phyloP scores from a whole-genome alignment of 1,140 invertebrate species.

The Trypoxylus dichotomus region DNA sequence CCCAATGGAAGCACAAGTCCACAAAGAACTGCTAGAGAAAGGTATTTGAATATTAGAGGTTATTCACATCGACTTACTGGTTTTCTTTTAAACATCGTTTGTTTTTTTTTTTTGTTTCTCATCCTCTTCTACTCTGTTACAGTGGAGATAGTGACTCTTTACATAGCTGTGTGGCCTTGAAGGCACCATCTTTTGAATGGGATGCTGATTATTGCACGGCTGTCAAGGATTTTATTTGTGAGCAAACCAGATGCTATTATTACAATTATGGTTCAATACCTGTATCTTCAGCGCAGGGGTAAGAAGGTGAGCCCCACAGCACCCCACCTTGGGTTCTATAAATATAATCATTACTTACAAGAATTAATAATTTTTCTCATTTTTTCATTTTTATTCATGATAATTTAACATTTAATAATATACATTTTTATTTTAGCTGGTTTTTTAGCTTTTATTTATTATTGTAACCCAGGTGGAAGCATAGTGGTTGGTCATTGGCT shows the following conservation, averaged over 20 bases:
- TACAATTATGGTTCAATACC: constrained; percentile 89
- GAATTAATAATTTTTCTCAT: not conserved
- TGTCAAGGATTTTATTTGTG: constrained; percentile 84
- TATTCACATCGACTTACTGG: not conserved
- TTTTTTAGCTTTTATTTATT: constrained; percentile 7
- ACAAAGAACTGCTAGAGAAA: constrained; percentile 73
- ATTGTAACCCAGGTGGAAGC: constrained; percentile 37
- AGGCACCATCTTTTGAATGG: constrained; percentile 75
- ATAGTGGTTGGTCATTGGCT: constrained; percentile 39
- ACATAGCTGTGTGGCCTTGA: constrained; percentile 74
- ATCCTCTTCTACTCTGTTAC: constrained; percentile 34
- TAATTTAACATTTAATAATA: constrained; percentile 17
- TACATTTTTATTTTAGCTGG: constrained; percentile 2
- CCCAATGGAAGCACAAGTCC: constrained; percentile 70
- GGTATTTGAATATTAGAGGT: constrained; percentile 56
- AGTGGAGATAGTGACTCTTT: constrained; percentile 64
- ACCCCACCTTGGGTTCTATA: constrained; percentile 41
- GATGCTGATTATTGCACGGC: constrained; percentile 78
- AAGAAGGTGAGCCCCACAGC: constrained; percentile 64
- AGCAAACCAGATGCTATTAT: constrained; percentile 86
- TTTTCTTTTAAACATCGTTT: not conserved
- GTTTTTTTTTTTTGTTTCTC: constrained; percentile 2
- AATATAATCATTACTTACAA: not conserved
- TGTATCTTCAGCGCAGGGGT: constrained; percentile 85
- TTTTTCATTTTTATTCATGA: not conserved